These are phyloP conservation scores for Characodon lateralis DNA, from an alignment of 2,797 vertebrate genomes.

Conservation along the genomic window DNA sequence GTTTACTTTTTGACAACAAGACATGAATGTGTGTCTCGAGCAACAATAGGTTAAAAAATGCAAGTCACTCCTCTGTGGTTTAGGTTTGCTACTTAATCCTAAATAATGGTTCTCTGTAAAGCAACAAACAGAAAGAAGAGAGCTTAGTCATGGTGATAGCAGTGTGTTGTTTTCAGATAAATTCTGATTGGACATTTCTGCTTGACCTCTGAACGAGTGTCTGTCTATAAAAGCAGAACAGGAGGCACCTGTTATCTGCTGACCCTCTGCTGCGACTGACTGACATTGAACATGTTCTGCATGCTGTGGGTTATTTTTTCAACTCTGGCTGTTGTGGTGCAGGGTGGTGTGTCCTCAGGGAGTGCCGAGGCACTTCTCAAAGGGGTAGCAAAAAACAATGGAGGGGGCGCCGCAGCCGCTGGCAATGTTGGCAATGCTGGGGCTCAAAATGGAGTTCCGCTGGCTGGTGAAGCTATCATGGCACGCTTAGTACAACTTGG, in stretches of 20 bases:
- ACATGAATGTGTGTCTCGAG: slow-evolving; percentile 28
- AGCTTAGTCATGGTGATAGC: slow-evolving; percentile 60
- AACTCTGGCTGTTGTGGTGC: slow-evolving; percentile 54
- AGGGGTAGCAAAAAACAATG: slow-evolving; percentile 56
- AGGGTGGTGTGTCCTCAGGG: slow-evolving; percentile 67
- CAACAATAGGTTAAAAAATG: slow-evolving; percentile 41
- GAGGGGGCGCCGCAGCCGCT: slow-evolving; percentile 44
- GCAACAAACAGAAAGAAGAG: slow-evolving; percentile 67
- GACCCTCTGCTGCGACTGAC: slow-evolving; percentile 25
- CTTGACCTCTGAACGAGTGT: slow-evolving; percentile 21
- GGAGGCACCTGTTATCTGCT: slow-evolving; percentile 30
- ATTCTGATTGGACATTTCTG: slow-evolving; percentile 68
- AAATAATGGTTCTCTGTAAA: slow-evolving; percentile 52
- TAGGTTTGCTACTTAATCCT: slow-evolving; percentile 63
- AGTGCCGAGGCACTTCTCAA: slow-evolving; percentile 70
- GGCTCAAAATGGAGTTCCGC: slow-evolving; percentile 55
- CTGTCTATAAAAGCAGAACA: slow-evolving; percentile 62
- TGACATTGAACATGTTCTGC: slow-evolving; percentile 66
- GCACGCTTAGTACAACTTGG: slow-evolving; percentile 66
- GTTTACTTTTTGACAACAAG: slow-evolving; percentile 18
- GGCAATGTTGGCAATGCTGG: slow-evolving; percentile 59
- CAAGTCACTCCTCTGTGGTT: slow-evolving; percentile 56
- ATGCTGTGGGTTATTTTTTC: slow-evolving; percentile 68
- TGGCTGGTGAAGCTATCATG: slow-evolving; percentile 54
- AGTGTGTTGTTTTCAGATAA: slow-evolving; percentile 62